Conservation (phyloP, 1,140 invertebrate species). For the Sinella curviseta region DNA sequence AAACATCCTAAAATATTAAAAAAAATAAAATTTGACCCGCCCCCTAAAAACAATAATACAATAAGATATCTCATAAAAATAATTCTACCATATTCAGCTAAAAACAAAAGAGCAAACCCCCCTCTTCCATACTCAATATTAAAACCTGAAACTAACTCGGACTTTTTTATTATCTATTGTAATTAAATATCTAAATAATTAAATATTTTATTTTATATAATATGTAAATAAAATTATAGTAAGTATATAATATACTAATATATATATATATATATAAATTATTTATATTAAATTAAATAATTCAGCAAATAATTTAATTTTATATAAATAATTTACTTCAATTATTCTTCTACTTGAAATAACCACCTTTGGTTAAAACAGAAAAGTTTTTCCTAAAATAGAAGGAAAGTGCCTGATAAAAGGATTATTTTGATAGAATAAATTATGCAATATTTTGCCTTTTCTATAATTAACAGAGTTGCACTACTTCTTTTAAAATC, state of each 20-base stretch:
- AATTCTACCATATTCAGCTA: slow-evolving; percentile 69
- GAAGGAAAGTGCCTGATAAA: slow-evolving; percentile 49
- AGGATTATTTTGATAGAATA: slow-evolving; percentile 50
- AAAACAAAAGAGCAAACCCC: slow-evolving; percentile 72
- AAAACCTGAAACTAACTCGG: slow-evolving; percentile 74
- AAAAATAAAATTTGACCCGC: slow-evolving; percentile 57
- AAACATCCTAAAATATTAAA: slow-evolving; percentile 20
- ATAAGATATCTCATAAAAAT: slow-evolving; percentile 65
- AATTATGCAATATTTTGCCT: slow-evolving; percentile 29
- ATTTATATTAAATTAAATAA: not conserved
- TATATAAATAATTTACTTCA: slow-evolving; percentile 18
- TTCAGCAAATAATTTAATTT: slow-evolving; percentile 16
- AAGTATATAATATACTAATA: slow-evolving; percentile 7
- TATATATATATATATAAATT: slow-evolving; percentile 14
- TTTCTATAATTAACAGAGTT: slow-evolving; percentile 40
- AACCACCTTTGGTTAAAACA: not conserved
- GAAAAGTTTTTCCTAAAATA: slow-evolving; percentile 21
- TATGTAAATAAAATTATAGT: not conserved
- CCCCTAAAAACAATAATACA: slow-evolving; percentile 61
- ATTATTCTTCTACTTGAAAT: not conserved
- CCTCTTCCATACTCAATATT: slow-evolving; percentile 70
- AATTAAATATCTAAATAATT: slow-evolving; percentile 43
- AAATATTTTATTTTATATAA: slow-evolving; percentile 4
- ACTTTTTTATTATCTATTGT: slow-evolving; percentile 61
- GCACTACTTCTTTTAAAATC: slow-evolving; percentile 41